Percentiles rank a stretch among this genome's conserved stretches.
These are phyloP conservation scores for Acromyrmex charruanus DNA, from an alignment of 1,140 invertebrate genomes.

Conservation along the genomic window DNA sequence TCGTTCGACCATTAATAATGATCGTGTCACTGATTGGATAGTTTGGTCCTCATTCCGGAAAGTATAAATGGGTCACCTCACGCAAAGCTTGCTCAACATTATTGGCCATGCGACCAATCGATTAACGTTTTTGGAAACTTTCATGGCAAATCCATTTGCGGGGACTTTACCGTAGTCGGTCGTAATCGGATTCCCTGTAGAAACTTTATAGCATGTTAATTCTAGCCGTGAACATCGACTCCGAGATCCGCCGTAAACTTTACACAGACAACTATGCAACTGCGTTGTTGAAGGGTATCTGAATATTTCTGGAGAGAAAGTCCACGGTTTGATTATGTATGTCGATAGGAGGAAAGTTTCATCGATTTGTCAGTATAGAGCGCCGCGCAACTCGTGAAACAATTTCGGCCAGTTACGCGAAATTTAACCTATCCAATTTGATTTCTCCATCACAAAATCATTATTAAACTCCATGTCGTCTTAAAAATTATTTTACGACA, in stretches of 20 bases:
- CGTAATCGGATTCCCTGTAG: constrained; percentile 70
- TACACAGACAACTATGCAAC: constrained; percentile 64
- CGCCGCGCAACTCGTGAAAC: constrained; percentile 19
- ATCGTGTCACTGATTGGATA: neutral
- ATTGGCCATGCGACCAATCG: constrained; percentile 16
- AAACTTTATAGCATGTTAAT: constrained; percentile 69
- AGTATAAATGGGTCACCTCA: neutral
- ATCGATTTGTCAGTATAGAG: constrained; percentile 32
- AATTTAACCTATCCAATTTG: constrained; percentile 37
- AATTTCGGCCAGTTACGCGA: constrained; percentile 30
- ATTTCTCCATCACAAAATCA: constrained; percentile 29
- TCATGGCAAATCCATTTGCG: constrained; percentile 50
- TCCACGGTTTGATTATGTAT: constrained; percentile 63
- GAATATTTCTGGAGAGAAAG: constrained; percentile 66
- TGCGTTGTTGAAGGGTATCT: constrained; percentile 43
- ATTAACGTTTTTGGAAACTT: constrained; percentile 55
- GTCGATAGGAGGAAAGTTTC: constrained; percentile 25
- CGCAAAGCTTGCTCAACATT: constrained; percentile 1
- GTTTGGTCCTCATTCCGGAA: neutral
- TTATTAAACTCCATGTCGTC: constrained; percentile 4
- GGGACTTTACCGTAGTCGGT: constrained; percentile 37
- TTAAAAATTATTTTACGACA: neutral
- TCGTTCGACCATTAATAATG: neutral
- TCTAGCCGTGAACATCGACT: constrained; percentile 54
- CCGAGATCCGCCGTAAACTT: constrained; percentile 66